Percentiles rank a stretch among this genome's conserved stretches.
These are phyloP conservation scores for Heterochromis multidens DNA, from an alignment of 2,113 vertebrate species.

Conservation along the genomic window DNA sequence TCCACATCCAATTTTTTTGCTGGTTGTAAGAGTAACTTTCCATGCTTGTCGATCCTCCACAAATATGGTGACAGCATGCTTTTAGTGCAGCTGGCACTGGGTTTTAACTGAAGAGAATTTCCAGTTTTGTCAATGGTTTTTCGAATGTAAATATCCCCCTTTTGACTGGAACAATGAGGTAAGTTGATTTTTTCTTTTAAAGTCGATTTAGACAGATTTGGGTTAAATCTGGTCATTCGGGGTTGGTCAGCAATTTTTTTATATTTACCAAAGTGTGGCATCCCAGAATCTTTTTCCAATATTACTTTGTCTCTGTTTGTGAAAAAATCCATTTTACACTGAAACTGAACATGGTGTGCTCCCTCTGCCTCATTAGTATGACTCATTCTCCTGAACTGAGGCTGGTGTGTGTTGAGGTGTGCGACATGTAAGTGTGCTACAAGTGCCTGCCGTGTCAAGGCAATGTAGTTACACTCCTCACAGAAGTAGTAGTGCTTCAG, in stretches of 20 bases:
- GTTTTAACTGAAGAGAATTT: conserved; percentile 72
- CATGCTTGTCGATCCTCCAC: conserved; percentile 81
- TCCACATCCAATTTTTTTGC: conserved; percentile 78
- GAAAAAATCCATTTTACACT: conserved; percentile 83
- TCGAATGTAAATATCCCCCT: neutral
- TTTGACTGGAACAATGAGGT: conserved; percentile 73
- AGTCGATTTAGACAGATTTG: conserved; percentile 13
- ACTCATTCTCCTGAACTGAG: conserved; percentile 67
- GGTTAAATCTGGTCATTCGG: neutral
- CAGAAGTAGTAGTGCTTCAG: conserved; percentile 88
- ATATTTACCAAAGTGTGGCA: conserved; percentile 37
- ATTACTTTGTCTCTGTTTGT: conserved; percentile 75
- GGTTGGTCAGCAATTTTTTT: conserved; percentile 12
- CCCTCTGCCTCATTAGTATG: conserved; percentile 69
- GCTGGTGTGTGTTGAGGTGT: conserved; percentile 79
- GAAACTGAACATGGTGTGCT: conserved; percentile 63
- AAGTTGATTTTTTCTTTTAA: conserved; percentile 12
- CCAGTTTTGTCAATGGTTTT: neutral
- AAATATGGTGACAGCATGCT: conserved; percentile 74
- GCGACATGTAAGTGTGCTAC: conserved; percentile 81
- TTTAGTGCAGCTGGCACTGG: conserved; percentile 74
- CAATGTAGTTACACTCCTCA: conserved; percentile 85
- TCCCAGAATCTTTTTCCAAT: conserved; percentile 81
- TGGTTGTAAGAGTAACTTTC: conserved; percentile 78
- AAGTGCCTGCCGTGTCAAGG: conserved; percentile 81